phyloP scores from a whole-genome alignment of 2,113 vertebrate species.

The Arizona elegans region DNA sequence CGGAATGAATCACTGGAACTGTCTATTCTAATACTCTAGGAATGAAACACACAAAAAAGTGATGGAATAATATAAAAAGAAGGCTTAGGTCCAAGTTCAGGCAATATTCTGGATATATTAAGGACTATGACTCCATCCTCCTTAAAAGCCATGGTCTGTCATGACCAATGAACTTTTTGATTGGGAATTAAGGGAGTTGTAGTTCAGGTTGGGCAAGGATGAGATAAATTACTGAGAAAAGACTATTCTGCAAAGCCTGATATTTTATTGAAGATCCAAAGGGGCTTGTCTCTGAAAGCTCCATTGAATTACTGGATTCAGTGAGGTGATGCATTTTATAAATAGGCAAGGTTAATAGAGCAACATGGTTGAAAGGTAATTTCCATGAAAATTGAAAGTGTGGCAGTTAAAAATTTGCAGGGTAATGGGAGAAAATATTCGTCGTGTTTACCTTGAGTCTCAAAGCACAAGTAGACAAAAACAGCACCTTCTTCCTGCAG shows the following conservation, averaged over 20 bases:
- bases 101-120: background rate
- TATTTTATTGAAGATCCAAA: background rate
- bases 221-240: background rate
- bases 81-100: background rate
- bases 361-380: background rate
- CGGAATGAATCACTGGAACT: background rate
- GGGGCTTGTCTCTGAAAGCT: background rate
- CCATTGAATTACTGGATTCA: background rate
- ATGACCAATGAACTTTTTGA: background rate
- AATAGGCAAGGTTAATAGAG: background rate
- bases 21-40: background rate
- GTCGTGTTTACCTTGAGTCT: background rate
- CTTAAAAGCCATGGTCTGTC: background rate
- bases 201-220: background rate
- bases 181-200: background rate
- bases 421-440: background rate
- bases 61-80: background rate
- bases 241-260: background rate
- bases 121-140: background rate
- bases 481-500: background rate
- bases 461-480: background rate
- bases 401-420: background rate
- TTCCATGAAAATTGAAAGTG: background rate
- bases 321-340: background rate
- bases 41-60: background rate